Conservation (phyloP, 2,888 invertebrate species). For the Dione vanillae region DNA sequence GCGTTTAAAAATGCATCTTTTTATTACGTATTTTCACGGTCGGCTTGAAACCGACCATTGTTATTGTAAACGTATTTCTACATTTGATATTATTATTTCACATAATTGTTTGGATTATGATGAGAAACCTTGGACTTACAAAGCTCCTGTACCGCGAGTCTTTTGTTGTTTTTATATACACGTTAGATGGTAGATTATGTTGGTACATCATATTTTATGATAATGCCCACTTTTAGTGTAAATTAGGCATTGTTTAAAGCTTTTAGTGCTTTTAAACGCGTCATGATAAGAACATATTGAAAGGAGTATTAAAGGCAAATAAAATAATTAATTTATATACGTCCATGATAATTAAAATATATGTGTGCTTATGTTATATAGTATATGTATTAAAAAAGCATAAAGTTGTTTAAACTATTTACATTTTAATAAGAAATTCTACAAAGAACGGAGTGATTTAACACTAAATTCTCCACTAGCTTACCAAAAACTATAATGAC, state of each 20-base stretch:
- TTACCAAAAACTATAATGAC: not conserved
- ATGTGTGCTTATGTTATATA: too few relatives aligned
- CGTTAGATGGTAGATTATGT: conserved; percentile 27
- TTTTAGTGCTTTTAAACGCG: not conserved
- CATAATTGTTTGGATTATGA: conserved; percentile 34
- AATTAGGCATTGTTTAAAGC: conserved; percentile 13
- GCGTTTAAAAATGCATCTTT: conserved; percentile 69
- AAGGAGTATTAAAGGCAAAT: not conserved
- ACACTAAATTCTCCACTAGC: not conserved
- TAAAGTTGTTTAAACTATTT: too few relatives aligned
- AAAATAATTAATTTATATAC: not conserved
- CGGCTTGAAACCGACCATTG: conserved; percentile 54
- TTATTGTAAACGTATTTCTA: conserved; percentile 41
- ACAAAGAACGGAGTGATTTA: not conserved
- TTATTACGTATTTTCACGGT: conserved; percentile 62
- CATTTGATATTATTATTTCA: conserved; percentile 35
- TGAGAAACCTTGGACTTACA: conserved; percentile 30
- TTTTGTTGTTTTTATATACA: conserved; percentile 22
- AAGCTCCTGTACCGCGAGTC: conserved; percentile 7
- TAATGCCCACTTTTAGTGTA: conserved; percentile 4
- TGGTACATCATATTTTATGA: conserved; percentile 21
- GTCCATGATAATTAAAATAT: too few relatives aligned
- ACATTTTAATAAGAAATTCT: too few relatives aligned
- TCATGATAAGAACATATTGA: not conserved
- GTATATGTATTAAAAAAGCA: too few relatives aligned